Percentiles rank a stretch among this genome's conserved stretches.
Evolutionary conservation across 2,888 invertebrate genomes (phyloP).

Genomic region (Agelastica alni): DNA sequence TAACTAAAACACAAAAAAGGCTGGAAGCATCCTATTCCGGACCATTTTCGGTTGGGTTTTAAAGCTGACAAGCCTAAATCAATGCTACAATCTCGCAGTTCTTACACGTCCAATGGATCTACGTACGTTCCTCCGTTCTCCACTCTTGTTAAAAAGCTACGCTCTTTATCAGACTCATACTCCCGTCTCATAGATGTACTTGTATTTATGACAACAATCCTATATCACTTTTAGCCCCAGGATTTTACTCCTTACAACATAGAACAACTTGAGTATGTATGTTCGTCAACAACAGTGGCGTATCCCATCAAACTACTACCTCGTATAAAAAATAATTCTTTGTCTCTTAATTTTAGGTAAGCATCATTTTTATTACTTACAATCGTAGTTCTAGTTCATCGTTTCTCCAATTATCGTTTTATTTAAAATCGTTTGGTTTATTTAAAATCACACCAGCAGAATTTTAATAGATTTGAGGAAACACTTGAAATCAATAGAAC

Average conservation of each 20-base stretch:
- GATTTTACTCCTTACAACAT: not conserved
- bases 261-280: not conserved
- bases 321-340: no score
- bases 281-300: not conserved
- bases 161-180: not conserved
- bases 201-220: conserved; percentile 1
- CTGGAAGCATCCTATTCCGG: no score
- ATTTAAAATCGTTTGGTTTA: no score
- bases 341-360: no score
- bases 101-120: conserved; percentile 1
- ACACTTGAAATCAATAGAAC: no score
- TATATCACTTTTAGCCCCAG: conserved; percentile 2
- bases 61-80: not conserved
- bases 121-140: not conserved
- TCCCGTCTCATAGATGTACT: conserved; percentile 1
- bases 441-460: no score
- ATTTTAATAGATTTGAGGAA: no score
- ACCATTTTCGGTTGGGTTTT: not conserved
- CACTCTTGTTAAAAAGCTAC: not conserved
- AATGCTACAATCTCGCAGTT: not conserved
- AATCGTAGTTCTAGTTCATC: no score
- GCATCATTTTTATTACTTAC: no score
- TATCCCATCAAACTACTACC: no score
- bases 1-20: no score
- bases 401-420: no score